A percentile compares a stretch with the other conserved stretches of the same genome.
phyloP scores from a whole-genome alignment of 2,113 vertebrate genomes.

The Macquaria australasica region DNA sequence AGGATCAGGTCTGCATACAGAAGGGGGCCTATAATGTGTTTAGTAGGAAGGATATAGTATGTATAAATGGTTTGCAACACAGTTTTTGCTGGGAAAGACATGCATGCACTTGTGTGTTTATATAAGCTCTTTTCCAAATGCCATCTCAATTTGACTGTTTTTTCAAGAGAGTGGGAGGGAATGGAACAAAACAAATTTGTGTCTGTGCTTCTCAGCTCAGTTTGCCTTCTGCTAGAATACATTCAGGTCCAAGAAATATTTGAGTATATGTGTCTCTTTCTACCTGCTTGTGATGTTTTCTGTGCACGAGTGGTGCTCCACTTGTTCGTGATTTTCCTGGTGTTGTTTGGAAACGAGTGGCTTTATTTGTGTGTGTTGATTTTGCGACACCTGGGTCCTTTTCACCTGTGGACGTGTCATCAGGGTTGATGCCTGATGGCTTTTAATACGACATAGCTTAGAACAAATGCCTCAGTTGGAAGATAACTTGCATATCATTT shows the following conservation, averaged over 20 bases:
- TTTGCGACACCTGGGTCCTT: background rate
- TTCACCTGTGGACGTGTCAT: background rate
- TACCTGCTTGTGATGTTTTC: background rate
- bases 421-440: background rate
- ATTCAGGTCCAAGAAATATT: background rate
- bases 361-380: background rate
- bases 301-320: background rate
- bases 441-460: background rate
- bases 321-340: background rate
- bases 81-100: background rate
- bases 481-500: background rate
- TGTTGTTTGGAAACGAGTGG: conserved; percentile 3
- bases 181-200: background rate
- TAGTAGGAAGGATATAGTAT: background rate
- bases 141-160: background rate
- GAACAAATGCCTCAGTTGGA: background rate
- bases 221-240: background rate
- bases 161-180: background rate
- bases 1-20: background rate
- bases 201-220: conserved; percentile 4
- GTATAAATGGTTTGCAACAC: background rate
- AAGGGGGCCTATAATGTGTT: background rate
- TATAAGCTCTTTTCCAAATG: too few species aligned
- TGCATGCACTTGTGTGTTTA: too few species aligned
- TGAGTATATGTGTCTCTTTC: background rate